A percentile compares a stretch with the other conserved stretches of the same genome.
These are phyloP conservation scores for Arrhamphus sclerolepis DNA, from an alignment of 2,797 vertebrate genomes.

Conservation along the genomic window DNA sequence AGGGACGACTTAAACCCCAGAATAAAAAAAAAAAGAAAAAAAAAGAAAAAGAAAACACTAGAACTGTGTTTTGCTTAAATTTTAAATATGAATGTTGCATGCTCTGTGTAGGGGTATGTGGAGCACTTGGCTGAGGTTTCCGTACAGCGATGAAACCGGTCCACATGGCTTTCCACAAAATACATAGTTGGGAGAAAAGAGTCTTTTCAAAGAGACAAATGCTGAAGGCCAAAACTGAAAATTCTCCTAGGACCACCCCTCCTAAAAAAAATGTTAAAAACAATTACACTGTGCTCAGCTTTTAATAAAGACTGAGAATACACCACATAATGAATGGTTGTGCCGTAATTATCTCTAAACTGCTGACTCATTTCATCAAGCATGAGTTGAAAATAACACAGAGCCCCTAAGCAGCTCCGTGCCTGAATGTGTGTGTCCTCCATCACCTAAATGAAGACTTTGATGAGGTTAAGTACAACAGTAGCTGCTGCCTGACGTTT, in stretches of 20 bases:
- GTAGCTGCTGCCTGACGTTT: constrained; percentile 73
- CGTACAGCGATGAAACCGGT: constrained; percentile 1
- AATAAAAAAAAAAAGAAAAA: constrained; percentile 33
- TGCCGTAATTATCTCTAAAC: constrained; percentile 52
- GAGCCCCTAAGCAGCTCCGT: constrained; percentile 37
- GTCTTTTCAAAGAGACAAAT: not conserved
- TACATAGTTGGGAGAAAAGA: not conserved
- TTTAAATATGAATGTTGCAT: constrained; percentile 29
- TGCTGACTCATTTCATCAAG: constrained; percentile 67
- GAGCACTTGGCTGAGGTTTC: constrained; percentile 6
- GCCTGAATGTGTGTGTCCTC: constrained; percentile 49
- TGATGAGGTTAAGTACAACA: constrained; percentile 74
- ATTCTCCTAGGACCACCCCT: not conserved
- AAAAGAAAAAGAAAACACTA: constrained; percentile 28
- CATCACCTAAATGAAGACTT: constrained; percentile 64
- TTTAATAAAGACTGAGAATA: constrained; percentile 24
- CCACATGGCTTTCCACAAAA: not conserved
- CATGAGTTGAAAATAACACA: constrained; percentile 64
- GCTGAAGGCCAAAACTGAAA: not conserved
- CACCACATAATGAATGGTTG: constrained; percentile 31
- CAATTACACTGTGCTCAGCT: constrained; percentile 12
- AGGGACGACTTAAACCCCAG: constrained; percentile 50
- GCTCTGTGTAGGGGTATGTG: constrained; percentile 11
- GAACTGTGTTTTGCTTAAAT: constrained; percentile 43
- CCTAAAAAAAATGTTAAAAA: constrained; percentile 20